Conservation (phyloP, 1,140 invertebrate species). For the Neodiprion pinetum region DNA sequence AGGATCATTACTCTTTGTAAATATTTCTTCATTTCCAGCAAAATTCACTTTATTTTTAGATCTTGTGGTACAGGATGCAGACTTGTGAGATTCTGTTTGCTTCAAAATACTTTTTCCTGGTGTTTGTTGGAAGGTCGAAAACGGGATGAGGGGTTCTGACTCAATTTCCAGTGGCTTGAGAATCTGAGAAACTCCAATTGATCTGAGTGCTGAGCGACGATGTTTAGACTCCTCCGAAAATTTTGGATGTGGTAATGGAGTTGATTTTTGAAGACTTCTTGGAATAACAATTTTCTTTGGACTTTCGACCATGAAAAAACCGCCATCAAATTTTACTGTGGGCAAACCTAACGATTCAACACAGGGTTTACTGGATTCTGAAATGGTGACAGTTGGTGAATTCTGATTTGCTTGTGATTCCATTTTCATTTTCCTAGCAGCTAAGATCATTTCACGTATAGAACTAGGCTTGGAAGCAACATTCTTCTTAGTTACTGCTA, state of each 20-base stretch:
- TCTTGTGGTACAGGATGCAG: slow-evolving; percentile 23
- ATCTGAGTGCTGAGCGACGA: slow-evolving; percentile 3
- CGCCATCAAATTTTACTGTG: slow-evolving; percentile 4
- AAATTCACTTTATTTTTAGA: slow-evolving; percentile 28
- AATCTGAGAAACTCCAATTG: slow-evolving; percentile 27
- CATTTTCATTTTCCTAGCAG: slow-evolving; percentile 41
- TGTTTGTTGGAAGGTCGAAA: slow-evolving; percentile 52
- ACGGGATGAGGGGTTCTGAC: slow-evolving; percentile 46
- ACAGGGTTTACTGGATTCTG: no score
- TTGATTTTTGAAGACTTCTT: slow-evolving; percentile 9
- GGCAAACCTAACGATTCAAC: neutral
- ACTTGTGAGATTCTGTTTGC: slow-evolving; percentile 24
- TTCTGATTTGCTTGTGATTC: neutral
- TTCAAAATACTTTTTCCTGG: slow-evolving; percentile 55
- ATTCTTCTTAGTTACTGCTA: slow-evolving; percentile 30
- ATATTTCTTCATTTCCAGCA: neutral
- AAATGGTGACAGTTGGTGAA: neutral
- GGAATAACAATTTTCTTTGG: slow-evolving; percentile 7
- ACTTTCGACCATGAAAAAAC: slow-evolving; percentile 15
- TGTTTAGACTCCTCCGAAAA: neutral
- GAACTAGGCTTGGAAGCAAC: slow-evolving; percentile 31
- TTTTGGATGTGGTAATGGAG: neutral
- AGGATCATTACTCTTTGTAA: slow-evolving; percentile 21
- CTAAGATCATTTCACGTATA: slow-evolving; percentile 45
- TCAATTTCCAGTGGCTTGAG: slow-evolving; percentile 49